phyloP scores from a whole-genome alignment of 2,797 vertebrate genomes.

The Bradypodion ventrale region DNA sequence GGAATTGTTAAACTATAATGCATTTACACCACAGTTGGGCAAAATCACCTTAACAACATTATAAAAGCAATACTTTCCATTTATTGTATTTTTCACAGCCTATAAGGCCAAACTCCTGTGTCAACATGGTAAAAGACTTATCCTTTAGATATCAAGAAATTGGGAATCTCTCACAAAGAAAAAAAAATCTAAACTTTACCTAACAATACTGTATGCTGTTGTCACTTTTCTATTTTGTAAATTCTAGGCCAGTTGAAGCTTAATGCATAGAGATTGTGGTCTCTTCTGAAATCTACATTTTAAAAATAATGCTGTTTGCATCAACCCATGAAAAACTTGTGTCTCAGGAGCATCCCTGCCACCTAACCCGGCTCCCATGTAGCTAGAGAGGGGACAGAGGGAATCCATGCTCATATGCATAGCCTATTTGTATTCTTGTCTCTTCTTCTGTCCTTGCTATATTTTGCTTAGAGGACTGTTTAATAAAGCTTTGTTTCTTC shows the following conservation, averaged over 20 bases:
- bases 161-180: background rate
- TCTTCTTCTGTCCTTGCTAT: background rate
- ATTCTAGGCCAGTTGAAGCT: background rate
- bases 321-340: too few species aligned
- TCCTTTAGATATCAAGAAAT: background rate
- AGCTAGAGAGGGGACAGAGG: too few species aligned
- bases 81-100: background rate
- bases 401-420: too few species aligned
- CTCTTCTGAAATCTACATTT: background rate
- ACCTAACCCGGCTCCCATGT: too few species aligned
- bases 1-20: background rate
- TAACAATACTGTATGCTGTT: background rate
- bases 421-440: too few species aligned
- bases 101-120: background rate
- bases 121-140: background rate
- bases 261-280: too few species aligned
- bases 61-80: background rate
- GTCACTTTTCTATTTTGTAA: background rate
- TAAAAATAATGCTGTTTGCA: too few species aligned
- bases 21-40: background rate
- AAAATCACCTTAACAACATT: slow-evolving; percentile 4
- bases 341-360: too few species aligned
- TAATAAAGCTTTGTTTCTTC: too few species aligned
- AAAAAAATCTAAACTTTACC: background rate
- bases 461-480: too few species aligned